Evolutionary conservation across 2,113 vertebrate species (phyloP).

Genomic region (Apeltes quadracus): DNA sequence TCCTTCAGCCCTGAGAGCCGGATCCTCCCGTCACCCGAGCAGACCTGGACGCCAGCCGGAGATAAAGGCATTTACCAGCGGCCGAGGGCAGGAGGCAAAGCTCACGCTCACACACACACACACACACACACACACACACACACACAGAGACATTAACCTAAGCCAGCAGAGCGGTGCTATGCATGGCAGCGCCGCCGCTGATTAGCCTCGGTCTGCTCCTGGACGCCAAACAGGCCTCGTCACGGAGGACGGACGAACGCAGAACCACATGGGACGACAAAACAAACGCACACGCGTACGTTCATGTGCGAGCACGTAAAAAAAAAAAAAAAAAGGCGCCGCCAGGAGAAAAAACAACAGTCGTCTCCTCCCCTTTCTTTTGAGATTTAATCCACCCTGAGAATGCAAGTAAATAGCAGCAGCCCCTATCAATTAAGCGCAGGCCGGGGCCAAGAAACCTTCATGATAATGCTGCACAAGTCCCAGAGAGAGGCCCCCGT

Average conservation of each 20-base stretch:
- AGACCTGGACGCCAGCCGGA: constrained; percentile 22
- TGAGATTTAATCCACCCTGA: constrained; percentile 70
- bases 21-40: too few species aligned
- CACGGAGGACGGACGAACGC: constrained; percentile 52
- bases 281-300: constrained; percentile 7
- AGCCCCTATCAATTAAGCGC: constrained; percentile 73
- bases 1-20: background rate
- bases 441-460: constrained; percentile 59
- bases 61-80: constrained; percentile 62
- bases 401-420: constrained; percentile 74
- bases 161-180: constrained; percentile 38
- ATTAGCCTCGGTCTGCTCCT: constrained; percentile 67
- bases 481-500: constrained; percentile 37
- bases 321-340: constrained; percentile 51
- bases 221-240: too few species aligned
- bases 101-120: constrained; percentile 6
- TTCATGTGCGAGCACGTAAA: constrained; percentile 17
- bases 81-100: constrained; percentile 56
- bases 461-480: constrained; percentile 50
- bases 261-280: constrained; percentile 43
- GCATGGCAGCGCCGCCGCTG: constrained; percentile 46
- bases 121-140: constrained; percentile 14
- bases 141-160: constrained; percentile 9
- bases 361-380: constrained; percentile 57
- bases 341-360: constrained; percentile 51